Evolutionary conservation across 2,888 invertebrate genomes (phyloP).

Genomic region (Parthenolecanium corni): DNA sequence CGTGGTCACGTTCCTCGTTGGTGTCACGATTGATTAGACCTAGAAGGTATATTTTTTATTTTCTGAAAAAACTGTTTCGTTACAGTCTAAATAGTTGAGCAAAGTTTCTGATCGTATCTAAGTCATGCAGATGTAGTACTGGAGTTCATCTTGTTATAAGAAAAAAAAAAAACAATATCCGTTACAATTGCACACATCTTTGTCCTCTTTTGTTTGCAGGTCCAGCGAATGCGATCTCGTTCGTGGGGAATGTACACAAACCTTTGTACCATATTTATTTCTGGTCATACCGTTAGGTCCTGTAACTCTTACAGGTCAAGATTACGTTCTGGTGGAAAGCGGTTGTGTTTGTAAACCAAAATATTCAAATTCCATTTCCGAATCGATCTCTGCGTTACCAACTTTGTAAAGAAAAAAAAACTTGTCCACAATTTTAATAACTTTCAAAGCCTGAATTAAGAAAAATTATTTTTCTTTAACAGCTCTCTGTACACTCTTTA

Average conservation of each 20-base stretch:
- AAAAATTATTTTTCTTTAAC: too few species aligned
- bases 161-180: not conserved
- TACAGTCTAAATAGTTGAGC: too few species aligned
- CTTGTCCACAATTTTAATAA: too few species aligned
- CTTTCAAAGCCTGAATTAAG: too few species aligned
- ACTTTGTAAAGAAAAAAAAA: conserved; percentile 9
- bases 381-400: conserved; percentile 26
- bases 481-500: too few species aligned
- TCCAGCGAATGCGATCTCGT: conserved; percentile 79
- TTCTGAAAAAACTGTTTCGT: too few species aligned
- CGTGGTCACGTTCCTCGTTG: too few species aligned
- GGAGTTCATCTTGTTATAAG: not conserved
- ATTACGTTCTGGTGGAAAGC: conserved; percentile 87
- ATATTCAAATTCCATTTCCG: conserved; percentile 22
- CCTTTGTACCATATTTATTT: conserved; percentile 82
- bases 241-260: conserved; percentile 81
- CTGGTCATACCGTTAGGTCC: conserved; percentile 81
- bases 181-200: not conserved
- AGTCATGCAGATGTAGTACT: not conserved
- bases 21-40: too few species aligned
- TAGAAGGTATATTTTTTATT: too few species aligned
- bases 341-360: conserved; percentile 79
- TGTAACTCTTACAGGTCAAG: conserved; percentile 80
- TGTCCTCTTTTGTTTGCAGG: conserved; percentile 46
- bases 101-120: not conserved